A percentile compares a stretch with the other conserved stretches of the same genome.
Evolutionary conservation across 1,140 invertebrate species (phyloP).

Genomic region (Coptotermes formosanus): DNA sequence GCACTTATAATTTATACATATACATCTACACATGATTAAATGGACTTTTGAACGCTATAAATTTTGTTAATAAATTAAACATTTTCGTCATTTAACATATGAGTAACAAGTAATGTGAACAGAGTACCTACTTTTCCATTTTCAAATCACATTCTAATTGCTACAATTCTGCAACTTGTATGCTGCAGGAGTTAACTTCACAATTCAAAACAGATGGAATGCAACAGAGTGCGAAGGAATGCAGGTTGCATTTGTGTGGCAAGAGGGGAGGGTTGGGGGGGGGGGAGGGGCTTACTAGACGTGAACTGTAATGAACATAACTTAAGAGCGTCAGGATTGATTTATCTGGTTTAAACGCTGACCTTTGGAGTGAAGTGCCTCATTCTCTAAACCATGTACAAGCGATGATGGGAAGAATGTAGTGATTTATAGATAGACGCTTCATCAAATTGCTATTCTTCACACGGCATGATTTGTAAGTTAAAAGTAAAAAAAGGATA

Average conservation of each 20-base stretch:
- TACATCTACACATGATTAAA: too few relatives aligned
- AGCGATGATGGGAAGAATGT: slow-evolving; percentile 10
- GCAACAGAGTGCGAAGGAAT: neutral
- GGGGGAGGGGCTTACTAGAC: neutral
- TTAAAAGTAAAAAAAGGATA: neutral
- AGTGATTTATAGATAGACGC: neutral
- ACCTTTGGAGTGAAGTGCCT: neutral
- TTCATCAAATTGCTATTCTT: slow-evolving; percentile 17
- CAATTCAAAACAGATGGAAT: neutral
- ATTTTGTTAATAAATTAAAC: too few relatives aligned
- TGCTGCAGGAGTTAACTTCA: too few relatives aligned
- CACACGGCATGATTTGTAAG: neutral
- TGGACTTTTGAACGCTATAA: too few relatives aligned
- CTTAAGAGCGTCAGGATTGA: neutral
- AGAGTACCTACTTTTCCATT: too few relatives aligned
- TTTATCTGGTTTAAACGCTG: slow-evolving; percentile 1
- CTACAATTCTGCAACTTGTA: too few relatives aligned
- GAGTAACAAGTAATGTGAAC: too few relatives aligned
- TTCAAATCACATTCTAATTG: too few relatives aligned
- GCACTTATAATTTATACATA: too few relatives aligned
- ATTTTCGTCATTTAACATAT: too few relatives aligned
- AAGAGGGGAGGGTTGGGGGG: neutral
- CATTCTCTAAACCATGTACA: neutral
- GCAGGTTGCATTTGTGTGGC: neutral
- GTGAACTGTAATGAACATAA: neutral